phyloP scores from a whole-genome alignment of 2,797 vertebrate species.

The Sardinella longiceps region DNA sequence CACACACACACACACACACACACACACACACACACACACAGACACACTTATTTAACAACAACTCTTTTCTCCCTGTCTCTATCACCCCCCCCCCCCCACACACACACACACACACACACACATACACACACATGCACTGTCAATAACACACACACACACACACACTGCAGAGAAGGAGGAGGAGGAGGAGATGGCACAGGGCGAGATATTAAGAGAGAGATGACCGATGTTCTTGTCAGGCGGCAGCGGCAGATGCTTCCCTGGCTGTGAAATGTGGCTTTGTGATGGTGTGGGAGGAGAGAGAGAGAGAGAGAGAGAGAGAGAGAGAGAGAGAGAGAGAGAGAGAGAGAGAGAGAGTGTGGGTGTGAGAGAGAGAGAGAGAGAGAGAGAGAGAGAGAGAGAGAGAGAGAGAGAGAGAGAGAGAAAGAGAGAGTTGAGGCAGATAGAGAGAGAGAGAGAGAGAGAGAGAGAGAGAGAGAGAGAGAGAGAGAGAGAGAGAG shows the following conservation, averaged over 20 bases:
- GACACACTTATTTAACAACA: background rate
- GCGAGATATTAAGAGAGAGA: background rate
- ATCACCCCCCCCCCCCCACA: background rate
- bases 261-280: conserved; percentile 6
- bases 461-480: background rate
- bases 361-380: background rate
- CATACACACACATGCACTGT: background rate
- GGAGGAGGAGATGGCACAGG: background rate
- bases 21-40: conserved; percentile 9
- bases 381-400: background rate
- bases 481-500: background rate
- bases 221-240: conserved; percentile 6
- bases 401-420: background rate
- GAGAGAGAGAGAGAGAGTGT: background rate
- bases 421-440: no score
- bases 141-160: background rate
- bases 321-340: background rate
- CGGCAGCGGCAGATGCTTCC: background rate
- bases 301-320: background rate
- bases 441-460: background rate
- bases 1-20: background rate
- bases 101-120: conserved; percentile 4
- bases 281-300: conserved; percentile 11
- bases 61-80: background rate
- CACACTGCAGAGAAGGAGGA: background rate